These are phyloP conservation scores for Actinia tenebrosa DNA, from an alignment of 64 coral and sea anemone genomes.

Conservation along the genomic window DNA sequence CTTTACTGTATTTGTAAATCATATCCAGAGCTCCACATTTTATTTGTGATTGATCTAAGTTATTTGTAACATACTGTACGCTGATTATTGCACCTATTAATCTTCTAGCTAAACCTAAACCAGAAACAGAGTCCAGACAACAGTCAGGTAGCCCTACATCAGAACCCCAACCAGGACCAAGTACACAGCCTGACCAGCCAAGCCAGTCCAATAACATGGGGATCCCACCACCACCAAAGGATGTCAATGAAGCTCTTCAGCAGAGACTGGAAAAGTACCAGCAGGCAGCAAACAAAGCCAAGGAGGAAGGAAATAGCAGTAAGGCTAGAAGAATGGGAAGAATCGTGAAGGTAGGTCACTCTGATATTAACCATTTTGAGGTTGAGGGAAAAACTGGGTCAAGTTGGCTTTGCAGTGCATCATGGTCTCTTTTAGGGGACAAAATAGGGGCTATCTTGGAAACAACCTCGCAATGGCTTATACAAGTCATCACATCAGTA, in stretches of 20 bases:
- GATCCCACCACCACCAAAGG: slow-evolving; percentile 77
- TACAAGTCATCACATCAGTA: no score
- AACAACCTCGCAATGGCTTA: no score
- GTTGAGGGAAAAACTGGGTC: no score
- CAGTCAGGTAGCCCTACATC: slow-evolving; percentile 22
- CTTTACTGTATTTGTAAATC: no score
- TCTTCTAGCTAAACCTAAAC: neutral
- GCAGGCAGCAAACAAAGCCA: slow-evolving; percentile 59
- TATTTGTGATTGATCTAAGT: no score
- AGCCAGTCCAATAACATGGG: slow-evolving; percentile 25
- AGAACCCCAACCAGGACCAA: neutral
- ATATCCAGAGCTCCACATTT: no score
- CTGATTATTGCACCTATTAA: neutral
- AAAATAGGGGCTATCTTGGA: no score
- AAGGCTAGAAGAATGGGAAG: slow-evolving; percentile 92
- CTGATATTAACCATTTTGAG: no score
- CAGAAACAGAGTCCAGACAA: slow-evolving; percentile 14
- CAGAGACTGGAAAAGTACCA: slow-evolving; percentile 85
- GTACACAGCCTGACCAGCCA: slow-evolving; percentile 14
- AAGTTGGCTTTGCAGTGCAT: no score
- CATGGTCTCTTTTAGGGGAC: no score
- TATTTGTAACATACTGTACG: no score
- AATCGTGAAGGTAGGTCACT: slow-evolving; percentile 78
- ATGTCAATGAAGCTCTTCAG: slow-evolving; percentile 75
- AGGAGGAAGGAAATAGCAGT: slow-evolving; percentile 82